Percentiles rank a stretch among this genome's conserved stretches.
Evolutionary conservation across 2,797 vertebrate species (phyloP).

Genomic region (Parauchenoglanis ngamensis): DNA sequence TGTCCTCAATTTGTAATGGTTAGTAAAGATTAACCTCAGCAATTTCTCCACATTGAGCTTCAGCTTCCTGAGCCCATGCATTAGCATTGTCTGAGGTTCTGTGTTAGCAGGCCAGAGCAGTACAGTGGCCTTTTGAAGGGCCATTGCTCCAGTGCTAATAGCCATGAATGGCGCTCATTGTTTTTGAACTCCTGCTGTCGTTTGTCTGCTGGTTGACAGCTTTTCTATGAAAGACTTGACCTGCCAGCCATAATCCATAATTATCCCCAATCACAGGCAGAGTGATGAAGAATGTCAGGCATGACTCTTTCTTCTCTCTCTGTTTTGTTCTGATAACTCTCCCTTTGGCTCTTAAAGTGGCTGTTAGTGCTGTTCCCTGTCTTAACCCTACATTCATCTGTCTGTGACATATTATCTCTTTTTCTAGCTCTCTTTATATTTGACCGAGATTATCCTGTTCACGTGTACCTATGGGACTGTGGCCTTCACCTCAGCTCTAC

Average conservation of each 20-base stretch:
- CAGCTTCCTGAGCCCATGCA: slow-evolving; percentile 2
- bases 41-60: slow-evolving; percentile 4
- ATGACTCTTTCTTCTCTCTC: slow-evolving; percentile 47
- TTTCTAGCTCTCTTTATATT: slow-evolving; percentile 16
- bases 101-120: slow-evolving; percentile 39
- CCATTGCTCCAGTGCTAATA: slow-evolving; percentile 55
- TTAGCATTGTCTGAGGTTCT: slow-evolving; percentile 39
- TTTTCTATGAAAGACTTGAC: slow-evolving; percentile 53
- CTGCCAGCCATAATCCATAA: slow-evolving; percentile 57
- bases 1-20: slow-evolving; percentile 2
- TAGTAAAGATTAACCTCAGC: background rate
- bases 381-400: slow-evolving; percentile 44
- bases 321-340: slow-evolving; percentile 58
- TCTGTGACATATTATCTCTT: slow-evolving; percentile 37
- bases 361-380: slow-evolving; percentile 40
- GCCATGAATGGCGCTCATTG: slow-evolving; percentile 57
- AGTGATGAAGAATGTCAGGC: slow-evolving; percentile 56
- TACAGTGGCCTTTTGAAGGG: slow-evolving; percentile 53
- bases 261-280: slow-evolving; percentile 58
- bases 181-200: slow-evolving; percentile 54
- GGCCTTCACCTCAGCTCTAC: slow-evolving; percentile 31
- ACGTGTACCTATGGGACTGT: slow-evolving; percentile 4
- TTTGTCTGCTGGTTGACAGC: slow-evolving; percentile 56
- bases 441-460: slow-evolving; percentile 15
- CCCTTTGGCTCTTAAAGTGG: slow-evolving; percentile 53